Percentiles rank a stretch among this genome's conserved stretches.
Evolutionary conservation across 2,113 vertebrate genomes (phyloP).

Genomic region (Phycodurus eques): DNA sequence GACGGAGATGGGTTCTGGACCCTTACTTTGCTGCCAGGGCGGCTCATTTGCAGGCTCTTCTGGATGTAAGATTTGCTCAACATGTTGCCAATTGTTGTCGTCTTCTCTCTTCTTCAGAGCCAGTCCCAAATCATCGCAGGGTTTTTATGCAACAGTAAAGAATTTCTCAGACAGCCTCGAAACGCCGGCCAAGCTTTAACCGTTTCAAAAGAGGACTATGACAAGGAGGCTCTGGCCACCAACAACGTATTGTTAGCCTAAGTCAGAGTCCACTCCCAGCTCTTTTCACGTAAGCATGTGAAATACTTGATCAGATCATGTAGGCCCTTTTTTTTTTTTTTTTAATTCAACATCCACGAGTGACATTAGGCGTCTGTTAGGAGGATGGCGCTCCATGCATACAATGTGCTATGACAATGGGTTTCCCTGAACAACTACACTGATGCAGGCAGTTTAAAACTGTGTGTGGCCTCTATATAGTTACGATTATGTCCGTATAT

Average conservation of each 20-base stretch:
- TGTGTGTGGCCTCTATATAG: not conserved
- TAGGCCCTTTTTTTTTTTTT: constrained; percentile 35
- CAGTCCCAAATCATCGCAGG: constrained; percentile 21
- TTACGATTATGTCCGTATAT: no score
- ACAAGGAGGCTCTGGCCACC: constrained; percentile 57
- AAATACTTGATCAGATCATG: constrained; percentile 68
- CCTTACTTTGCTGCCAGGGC: constrained; percentile 62
- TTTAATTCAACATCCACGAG: constrained; percentile 46
- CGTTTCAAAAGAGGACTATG: constrained; percentile 71
- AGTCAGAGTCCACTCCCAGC: constrained; percentile 46
- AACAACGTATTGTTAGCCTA: constrained; percentile 58
- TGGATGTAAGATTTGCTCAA: constrained; percentile 73
- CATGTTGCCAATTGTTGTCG: constrained; percentile 60
- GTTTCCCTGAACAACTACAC: constrained; percentile 14
- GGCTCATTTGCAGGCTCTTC: constrained; percentile 73
- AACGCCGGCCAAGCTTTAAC: constrained; percentile 60
- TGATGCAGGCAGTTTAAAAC: no score
- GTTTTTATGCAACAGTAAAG: constrained; percentile 68
- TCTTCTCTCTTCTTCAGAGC: constrained; percentile 22
- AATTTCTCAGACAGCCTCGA: constrained; percentile 69
- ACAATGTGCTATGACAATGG: constrained; percentile 34
- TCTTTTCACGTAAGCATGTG: constrained; percentile 54
- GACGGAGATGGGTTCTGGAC: constrained; percentile 73
- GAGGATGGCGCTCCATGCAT: constrained; percentile 43
- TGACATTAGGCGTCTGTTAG: constrained; percentile 1